Conservation (phyloP, 2,797 vertebrate species). For the Botia almorhae region DNA sequence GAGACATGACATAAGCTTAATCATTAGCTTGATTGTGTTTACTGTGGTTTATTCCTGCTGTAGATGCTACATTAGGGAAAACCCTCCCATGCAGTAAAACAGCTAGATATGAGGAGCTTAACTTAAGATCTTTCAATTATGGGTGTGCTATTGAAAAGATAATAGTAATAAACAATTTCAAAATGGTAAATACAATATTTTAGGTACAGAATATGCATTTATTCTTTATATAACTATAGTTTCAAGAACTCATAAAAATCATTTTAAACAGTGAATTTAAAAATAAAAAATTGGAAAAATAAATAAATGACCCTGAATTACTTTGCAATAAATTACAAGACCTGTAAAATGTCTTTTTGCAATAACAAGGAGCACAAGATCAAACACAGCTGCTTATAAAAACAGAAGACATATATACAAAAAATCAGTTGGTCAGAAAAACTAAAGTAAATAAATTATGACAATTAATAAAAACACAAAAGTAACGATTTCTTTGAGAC, state of each 20-base stretch:
- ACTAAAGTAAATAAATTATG: constrained; percentile 82
- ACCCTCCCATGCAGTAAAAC: not conserved
- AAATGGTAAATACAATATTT: not conserved
- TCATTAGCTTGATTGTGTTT: not conserved
- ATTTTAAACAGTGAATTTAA: too few species aligned
- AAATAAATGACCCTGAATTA: not conserved
- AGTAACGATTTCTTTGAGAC: constrained; percentile 77
- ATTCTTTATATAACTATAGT: too few species aligned
- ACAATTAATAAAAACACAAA: constrained; percentile 76
- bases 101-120: not conserved
- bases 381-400: constrained; percentile 55
- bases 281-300: not conserved
- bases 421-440: constrained; percentile 80
- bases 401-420: constrained; percentile 63
- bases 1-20: not conserved
- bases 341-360: not conserved
- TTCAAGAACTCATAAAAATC: too few species aligned
- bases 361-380: constrained; percentile 54
- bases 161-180: not conserved
- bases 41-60: constrained; percentile 2
- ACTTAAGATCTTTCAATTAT: not conserved
- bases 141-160: not conserved
- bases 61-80: constrained; percentile 9
- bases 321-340: not conserved
- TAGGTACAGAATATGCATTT: too few species aligned